Percentiles rank a stretch among this genome's conserved stretches.
These are phyloP conservation scores for Xiphias gladius DNA, from an alignment of 2,113 vertebrate genomes.

Conservation along the genomic window DNA sequence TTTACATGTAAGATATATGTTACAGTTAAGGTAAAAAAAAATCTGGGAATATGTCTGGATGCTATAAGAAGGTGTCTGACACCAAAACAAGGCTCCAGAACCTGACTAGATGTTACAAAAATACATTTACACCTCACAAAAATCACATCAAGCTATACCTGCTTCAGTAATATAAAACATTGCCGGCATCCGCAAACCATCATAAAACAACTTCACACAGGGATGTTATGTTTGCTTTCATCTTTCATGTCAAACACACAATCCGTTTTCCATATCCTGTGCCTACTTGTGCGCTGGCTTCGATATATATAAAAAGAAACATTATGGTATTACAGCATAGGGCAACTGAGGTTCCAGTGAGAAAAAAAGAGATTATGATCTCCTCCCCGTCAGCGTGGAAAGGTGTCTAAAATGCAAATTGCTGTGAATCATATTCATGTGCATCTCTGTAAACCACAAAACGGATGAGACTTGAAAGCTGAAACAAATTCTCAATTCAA, in stretches of 20 bases:
- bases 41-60: constrained; percentile 1
- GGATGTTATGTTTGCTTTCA: constrained; percentile 26
- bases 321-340: constrained; percentile 13
- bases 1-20: too few species aligned
- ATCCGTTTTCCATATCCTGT: constrained; percentile 18
- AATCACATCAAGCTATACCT: neutral
- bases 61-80: neutral
- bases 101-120: neutral
- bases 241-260: constrained; percentile 11
- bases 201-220: constrained; percentile 14
- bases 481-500: constrained; percentile 60
- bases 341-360: constrained; percentile 15
- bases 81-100: neutral
- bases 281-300: constrained; percentile 2
- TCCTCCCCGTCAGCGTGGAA: constrained; percentile 12
- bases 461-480: constrained; percentile 64
- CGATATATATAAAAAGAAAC: constrained; percentile 19
- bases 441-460: constrained; percentile 51
- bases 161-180: constrained; percentile 13
- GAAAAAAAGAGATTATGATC: constrained; percentile 44
- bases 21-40: too few species aligned
- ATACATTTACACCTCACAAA: constrained; percentile 3
- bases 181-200: neutral
- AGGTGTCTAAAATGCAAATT: constrained; percentile 64
- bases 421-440: constrained; percentile 61